Percentiles rank a stretch among this genome's conserved stretches.
Evolutionary conservation across 1,140 invertebrate species (phyloP).

Genomic region (Latrodectus geometricus): DNA sequence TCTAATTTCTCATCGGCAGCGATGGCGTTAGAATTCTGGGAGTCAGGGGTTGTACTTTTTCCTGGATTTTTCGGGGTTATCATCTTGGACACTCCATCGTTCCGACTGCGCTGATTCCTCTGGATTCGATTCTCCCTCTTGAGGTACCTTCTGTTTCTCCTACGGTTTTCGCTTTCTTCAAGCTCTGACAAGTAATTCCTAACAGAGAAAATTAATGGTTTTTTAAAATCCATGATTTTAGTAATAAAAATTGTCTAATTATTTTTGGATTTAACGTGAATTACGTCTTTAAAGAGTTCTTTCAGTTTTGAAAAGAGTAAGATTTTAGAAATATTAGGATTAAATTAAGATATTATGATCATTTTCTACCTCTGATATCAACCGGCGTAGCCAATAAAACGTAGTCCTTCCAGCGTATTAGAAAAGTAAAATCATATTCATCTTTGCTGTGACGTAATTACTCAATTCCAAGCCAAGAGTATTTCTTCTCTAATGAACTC

Average conservation of each 20-base stretch:
- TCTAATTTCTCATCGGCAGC: conserved; percentile 40
- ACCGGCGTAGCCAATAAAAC: too few species aligned
- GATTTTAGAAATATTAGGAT: not conserved
- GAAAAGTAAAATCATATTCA: too few species aligned
- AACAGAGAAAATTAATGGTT: not conserved
- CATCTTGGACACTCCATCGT: conserved; percentile 63
- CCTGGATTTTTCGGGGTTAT: conserved; percentile 32
- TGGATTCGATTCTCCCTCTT: conserved; percentile 57
- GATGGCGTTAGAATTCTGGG: not conserved
- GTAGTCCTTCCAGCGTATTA: too few species aligned
- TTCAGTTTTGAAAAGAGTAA: not conserved
- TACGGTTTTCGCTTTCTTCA: conserved; percentile 6
- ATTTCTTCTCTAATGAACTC: too few species aligned
- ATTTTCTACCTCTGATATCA: too few species aligned
- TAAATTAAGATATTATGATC: too few species aligned
- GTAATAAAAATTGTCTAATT: not conserved
- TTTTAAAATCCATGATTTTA: not conserved
- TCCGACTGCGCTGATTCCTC: conserved; percentile 60
- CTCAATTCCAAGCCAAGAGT: too few species aligned
- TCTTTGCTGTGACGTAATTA: too few species aligned
- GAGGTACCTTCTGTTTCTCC: conserved; percentile 42
- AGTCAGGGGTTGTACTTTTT: not conserved
- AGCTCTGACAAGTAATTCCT: conserved; percentile 25
- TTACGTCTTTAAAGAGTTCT: not conserved
- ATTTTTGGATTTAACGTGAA: not conserved